These are phyloP conservation scores for Gasterosteus aculeatus DNA, from an alignment of 2,113 vertebrate species.

Conservation along the genomic window DNA sequence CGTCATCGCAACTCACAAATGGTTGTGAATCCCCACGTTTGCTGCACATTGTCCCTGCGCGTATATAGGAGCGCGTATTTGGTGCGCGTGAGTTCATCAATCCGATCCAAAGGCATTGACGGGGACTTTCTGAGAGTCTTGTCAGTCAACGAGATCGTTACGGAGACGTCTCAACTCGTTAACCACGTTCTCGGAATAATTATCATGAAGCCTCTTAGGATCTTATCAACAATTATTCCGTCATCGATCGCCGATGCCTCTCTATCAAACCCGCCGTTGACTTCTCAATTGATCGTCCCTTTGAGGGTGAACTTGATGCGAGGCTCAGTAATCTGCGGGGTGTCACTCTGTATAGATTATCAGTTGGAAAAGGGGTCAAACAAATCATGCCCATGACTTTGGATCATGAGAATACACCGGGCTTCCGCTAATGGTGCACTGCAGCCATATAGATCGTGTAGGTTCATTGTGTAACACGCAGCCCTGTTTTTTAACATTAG, in stretches of 20 bases:
- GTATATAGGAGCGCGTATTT: conserved; percentile 10
- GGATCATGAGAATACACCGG: conserved; percentile 57
- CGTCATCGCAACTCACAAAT: background rate
- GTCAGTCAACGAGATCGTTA: conserved; percentile 73
- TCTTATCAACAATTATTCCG: conserved; percentile 82
- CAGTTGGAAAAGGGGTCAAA: conserved; percentile 63
- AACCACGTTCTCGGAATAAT: conserved; percentile 80
- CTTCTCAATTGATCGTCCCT: conserved; percentile 78
- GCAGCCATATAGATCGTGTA: conserved; percentile 21
- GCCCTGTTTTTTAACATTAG: background rate
- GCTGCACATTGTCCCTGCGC: background rate
- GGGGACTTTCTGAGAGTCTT: conserved; percentile 54
- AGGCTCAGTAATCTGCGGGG: conserved; percentile 71
- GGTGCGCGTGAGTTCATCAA: conserved; percentile 14
- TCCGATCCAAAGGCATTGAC: conserved; percentile 55
- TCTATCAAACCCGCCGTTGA: conserved; percentile 74
- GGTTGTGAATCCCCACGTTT: background rate
- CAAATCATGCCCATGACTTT: conserved; percentile 70
- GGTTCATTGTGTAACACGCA: conserved; percentile 3
- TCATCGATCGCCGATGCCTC: conserved; percentile 76
- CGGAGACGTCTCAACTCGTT: conserved; percentile 71
- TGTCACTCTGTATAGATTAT: conserved; percentile 67
- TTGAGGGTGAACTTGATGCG: conserved; percentile 67
- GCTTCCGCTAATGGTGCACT: conserved; percentile 9
- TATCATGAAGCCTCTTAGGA: conserved; percentile 77